Conservation (phyloP, 2,888 invertebrate species). For the Limnephilus marmoratus region DNA sequence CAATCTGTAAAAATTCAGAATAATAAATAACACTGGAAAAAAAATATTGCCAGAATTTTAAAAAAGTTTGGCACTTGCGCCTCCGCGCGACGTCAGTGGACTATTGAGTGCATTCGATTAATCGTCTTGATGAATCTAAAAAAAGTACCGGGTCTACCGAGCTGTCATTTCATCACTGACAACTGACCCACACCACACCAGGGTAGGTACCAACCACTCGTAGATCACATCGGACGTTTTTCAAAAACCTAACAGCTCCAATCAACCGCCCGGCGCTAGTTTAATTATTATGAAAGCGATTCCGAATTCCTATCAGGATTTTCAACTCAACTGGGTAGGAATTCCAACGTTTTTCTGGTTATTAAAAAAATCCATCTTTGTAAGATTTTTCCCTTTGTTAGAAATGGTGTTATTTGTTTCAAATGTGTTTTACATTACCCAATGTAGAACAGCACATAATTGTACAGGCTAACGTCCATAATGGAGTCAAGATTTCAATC, state of each 20-base stretch:
- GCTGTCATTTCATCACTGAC: neutral
- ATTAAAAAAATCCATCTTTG: neutral
- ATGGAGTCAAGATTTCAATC: no score
- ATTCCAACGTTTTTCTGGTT: neutral
- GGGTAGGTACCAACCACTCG: neutral
- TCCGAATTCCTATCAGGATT: neutral
- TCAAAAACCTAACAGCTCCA: neutral
- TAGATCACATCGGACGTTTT: neutral
- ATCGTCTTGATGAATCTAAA: neutral
- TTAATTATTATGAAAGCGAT: neutral
- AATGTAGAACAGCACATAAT: no score
- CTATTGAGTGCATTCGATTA: neutral
- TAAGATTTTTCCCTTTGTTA: neutral
- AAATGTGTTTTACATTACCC: no score
- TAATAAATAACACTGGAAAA: neutral
- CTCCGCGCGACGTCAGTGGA: neutral
- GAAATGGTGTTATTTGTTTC: neutral
- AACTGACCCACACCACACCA: neutral
- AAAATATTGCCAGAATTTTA: no score
- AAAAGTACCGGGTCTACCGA: neutral
- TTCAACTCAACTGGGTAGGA: neutral
- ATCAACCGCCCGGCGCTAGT: neutral
- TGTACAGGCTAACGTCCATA: no score
- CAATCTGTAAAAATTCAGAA: neutral
- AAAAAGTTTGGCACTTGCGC: neutral